A percentile compares a stretch with the other conserved stretches of the same genome.
Conservation (phyloP, 2,113 vertebrate species). For the Archocentrus centrarchus region DNA sequence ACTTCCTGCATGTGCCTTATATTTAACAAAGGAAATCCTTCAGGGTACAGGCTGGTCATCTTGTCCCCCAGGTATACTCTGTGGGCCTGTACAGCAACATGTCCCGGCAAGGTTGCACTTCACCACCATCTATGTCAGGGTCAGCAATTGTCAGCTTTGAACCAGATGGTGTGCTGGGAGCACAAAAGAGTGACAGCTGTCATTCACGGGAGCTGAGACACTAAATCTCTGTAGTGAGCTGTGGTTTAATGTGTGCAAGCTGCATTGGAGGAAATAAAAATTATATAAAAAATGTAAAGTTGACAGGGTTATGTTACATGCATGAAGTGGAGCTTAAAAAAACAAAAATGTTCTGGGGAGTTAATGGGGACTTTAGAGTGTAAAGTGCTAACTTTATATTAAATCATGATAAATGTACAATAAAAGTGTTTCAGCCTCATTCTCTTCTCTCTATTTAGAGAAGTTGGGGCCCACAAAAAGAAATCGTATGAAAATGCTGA, state of each 20-base stretch:
- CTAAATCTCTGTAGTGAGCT: neutral
- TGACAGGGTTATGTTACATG: neutral
- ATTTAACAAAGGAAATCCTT: slow-evolving; percentile 54
- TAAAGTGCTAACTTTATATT: neutral
- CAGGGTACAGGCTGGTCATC: slow-evolving; percentile 43
- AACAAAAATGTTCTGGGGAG: too few species aligned
- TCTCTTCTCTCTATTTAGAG: neutral
- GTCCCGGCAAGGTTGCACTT: slow-evolving; percentile 38
- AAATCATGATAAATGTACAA: slow-evolving; percentile 1
- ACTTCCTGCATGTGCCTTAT: slow-evolving; percentile 26
- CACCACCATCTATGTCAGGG: slow-evolving; percentile 12
- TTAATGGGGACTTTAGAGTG: neutral
- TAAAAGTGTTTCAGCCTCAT: neutral
- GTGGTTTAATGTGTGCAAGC: slow-evolving; percentile 11
- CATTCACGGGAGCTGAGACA: slow-evolving; percentile 42
- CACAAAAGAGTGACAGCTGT: slow-evolving; percentile 67
- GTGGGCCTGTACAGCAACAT: slow-evolving; percentile 19
- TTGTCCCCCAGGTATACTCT: slow-evolving; percentile 40
- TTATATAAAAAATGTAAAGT: neutral
- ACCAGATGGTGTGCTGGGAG: slow-evolving; percentile 61
- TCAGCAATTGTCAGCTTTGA: slow-evolving; percentile 39
- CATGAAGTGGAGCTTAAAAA: too few species aligned
- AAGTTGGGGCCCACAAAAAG: neutral
- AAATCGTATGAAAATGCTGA: neutral
- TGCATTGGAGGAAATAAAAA: neutral